Percentiles rank a stretch among this genome's conserved stretches.
Evolutionary conservation across 2,113 vertebrate genomes (phyloP).

Genomic region (Gavia stellata): DNA sequence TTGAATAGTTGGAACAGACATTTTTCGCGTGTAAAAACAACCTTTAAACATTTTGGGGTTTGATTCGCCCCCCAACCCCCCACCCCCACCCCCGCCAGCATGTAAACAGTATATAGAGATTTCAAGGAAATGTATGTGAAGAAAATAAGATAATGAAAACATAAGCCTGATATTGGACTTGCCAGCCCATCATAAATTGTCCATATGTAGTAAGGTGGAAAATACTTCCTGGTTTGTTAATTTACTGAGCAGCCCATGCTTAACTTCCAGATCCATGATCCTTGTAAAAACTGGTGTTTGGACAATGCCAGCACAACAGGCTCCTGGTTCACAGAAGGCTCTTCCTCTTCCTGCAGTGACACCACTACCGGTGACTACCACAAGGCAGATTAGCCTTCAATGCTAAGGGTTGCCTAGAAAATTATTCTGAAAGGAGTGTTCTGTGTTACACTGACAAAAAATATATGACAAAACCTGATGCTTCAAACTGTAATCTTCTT

Average conservation of each 20-base stretch:
- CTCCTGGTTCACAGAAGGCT: not conserved
- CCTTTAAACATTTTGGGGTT: not conserved
- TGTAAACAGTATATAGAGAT: not conserved
- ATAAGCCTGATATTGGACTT: not conserved
- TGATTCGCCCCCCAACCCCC: not conserved
- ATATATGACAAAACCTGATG: not conserved
- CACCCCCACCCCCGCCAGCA: fast-evolving
- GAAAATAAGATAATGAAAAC: not conserved
- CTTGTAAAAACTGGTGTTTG: not conserved
- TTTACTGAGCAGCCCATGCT: not conserved
- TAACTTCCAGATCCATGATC: not conserved
- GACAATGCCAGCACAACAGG: not conserved
- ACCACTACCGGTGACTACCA: not conserved
- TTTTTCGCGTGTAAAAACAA: not conserved
- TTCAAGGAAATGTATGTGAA: not conserved
- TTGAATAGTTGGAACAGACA: not conserved
- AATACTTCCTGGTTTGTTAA: not conserved
- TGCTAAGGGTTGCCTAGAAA: not conserved
- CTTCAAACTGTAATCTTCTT: not conserved
- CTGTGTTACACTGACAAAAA: not conserved
- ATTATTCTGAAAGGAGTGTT: not conserved
- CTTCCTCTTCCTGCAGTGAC: not conserved
- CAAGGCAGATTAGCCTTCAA: not conserved
- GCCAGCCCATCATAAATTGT: not conserved
- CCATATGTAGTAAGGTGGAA: not conserved